phyloP scores from a whole-genome alignment of 1,140 invertebrate species.

The Drosophila ambigua region DNA sequence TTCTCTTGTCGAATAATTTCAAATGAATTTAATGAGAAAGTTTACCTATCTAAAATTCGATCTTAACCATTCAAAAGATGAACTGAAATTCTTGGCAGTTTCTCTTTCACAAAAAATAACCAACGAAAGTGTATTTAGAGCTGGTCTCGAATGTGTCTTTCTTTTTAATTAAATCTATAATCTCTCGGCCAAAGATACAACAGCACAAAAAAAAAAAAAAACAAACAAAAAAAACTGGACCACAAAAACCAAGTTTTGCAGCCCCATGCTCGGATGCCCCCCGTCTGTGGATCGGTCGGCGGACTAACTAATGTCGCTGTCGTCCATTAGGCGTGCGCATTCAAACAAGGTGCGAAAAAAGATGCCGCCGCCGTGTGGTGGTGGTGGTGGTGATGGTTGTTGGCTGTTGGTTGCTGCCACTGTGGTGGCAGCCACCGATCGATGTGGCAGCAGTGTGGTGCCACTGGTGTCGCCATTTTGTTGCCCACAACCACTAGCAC shows the following conservation, averaged over 20 bases:
- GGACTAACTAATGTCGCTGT: constrained; percentile 75
- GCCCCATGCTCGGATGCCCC: neutral
- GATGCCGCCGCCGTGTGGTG: constrained; percentile 61
- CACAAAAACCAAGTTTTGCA: constrained; percentile 25
- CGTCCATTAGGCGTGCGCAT: constrained; percentile 76
- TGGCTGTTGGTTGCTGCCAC: constrained; percentile 54
- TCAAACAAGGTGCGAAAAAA: constrained; percentile 82
- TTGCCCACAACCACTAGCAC: constrained; percentile 13
- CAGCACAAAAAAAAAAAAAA: constrained; percentile 23
- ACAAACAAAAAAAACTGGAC: constrained; percentile 44
- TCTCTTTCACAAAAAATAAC: constrained; percentile 1
- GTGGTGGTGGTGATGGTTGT: constrained; percentile 20
- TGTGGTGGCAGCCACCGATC: constrained; percentile 11
- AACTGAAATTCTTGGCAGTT: constrained; percentile 14
- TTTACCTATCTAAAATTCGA: neutral
- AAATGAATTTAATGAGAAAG: neutral
- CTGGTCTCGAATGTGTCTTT: constrained; percentile 29
- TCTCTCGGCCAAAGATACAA: constrained; percentile 25
- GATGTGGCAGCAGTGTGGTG: constrained; percentile 7
- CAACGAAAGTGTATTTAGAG: constrained; percentile 25
- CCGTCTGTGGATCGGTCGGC: constrained; percentile 14
- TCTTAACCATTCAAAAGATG: constrained; percentile 4
- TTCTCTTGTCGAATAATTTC: neutral
- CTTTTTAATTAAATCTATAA: constrained; percentile 71
- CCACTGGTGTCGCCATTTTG: constrained; percentile 44